A percentile compares a stretch with the other conserved stretches of the same genome.
phyloP scores from a whole-genome alignment of 2,797 vertebrate species.

The Pseudomugil tenellus region DNA sequence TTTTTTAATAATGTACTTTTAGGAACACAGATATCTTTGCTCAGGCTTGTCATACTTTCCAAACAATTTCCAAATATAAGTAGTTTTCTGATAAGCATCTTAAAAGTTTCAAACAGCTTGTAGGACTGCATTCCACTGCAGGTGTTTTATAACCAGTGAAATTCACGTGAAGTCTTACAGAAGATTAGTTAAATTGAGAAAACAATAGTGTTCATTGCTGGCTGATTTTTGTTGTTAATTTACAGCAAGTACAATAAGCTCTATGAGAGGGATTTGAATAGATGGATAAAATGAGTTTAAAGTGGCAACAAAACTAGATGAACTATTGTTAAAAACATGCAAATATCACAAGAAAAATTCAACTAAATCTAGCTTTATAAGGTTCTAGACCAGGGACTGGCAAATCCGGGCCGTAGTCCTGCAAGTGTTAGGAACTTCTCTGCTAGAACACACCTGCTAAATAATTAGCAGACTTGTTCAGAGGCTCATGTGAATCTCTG shows the following conservation, averaged over 20 bases:
- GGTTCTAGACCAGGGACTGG: neutral
- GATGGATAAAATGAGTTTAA: neutral
- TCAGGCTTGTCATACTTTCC: neutral
- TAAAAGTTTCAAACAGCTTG: neutral
- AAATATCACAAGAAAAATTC: neutral
- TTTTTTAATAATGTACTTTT: too few species aligned
- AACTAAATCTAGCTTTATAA: neutral
- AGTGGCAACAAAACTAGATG: neutral
- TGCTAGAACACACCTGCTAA: too few species aligned
- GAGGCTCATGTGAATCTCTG: too few species aligned
- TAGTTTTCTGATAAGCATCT: slow-evolving; percentile 6
- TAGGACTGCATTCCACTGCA: slow-evolving; percentile 12
- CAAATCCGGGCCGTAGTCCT: too few species aligned
- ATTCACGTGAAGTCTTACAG: neutral
- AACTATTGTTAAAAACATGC: neutral
- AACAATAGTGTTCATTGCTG: neutral
- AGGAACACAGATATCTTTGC: neutral
- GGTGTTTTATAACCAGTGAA: neutral
- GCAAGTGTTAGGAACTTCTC: too few species aligned
- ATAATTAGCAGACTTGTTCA: too few species aligned
- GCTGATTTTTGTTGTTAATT: neutral
- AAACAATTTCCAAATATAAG: neutral
- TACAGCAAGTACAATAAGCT: slow-evolving; percentile 5
- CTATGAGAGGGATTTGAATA: neutral
- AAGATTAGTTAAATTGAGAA: neutral